Base-by-base conservation (phyloP, 2,113 vertebrate species). In the Polyodon spathula region DNA sequence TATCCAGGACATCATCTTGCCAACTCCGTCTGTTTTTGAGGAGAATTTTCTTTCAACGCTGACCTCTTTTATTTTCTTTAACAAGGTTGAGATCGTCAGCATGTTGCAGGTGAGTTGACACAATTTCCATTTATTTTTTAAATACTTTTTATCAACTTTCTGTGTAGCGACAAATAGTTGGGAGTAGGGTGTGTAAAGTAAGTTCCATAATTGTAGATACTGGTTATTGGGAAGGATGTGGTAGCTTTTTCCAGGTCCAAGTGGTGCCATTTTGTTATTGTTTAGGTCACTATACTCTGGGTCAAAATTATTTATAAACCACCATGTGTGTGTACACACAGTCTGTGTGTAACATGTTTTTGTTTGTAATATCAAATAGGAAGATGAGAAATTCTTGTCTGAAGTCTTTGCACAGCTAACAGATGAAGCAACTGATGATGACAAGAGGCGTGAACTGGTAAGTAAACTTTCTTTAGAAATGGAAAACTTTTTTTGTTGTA, bases 51-150 rank as follows among this genome's bases (percentile, higher is more conserved):
- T 99, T 71, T 97, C 96, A 78, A 99, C 96, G 5, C 94, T 99
- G 71, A 95, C 91, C 4, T 99, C 96, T 71, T 99, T 99, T 83
- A 98, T 99, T 86, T 99, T 97, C 84, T 99, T 97, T 86, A 99
- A 99, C 86, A 99, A 99, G 81, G 95, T 99, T 84, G 96, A 99
- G 75, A 99, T 99, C 77, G 96, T 99, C 88, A 97, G 95, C 88
- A 99, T 99, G 96, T 86, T 99, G 72, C 95, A 98, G 94, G 96
- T 98, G 86, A 87, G 87, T 81, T 27, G 27, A 27, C 27, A 27
- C 27, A 27, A 27, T 27, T 27, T n/a, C n/a, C n/a, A n/a, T n/a
- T n/a, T n/a, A n/a, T n/a, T n/a, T n/a, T n/a, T n/a, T n/a, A n/a
- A n/a, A n/a, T n/a, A n/a, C n/a, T n/a, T n/a, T n/a, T n/a, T n/a